These are phyloP conservation scores for Disparrhopalites patrizii DNA, from an alignment of 2,888 invertebrate species.

Conservation along the genomic window DNA sequence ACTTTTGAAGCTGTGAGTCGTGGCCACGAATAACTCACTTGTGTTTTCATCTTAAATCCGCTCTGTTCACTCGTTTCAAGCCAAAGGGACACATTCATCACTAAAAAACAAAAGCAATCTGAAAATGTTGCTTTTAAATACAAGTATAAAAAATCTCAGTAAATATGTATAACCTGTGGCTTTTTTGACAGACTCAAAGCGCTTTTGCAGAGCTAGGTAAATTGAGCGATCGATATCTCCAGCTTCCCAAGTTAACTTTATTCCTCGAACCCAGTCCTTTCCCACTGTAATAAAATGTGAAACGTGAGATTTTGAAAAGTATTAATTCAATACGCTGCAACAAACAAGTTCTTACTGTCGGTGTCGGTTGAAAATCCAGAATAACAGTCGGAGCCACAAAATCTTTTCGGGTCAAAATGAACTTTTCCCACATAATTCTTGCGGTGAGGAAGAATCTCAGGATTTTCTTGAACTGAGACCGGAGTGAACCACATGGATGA, in stretches of 20 bases:
- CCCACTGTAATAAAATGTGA: conserved; percentile 40
- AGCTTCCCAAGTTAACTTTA: conserved; percentile 40
- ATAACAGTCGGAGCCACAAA: conserved; percentile 72
- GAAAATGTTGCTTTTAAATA: background rate
- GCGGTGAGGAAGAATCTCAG: conserved; percentile 48
- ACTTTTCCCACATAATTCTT: conserved; percentile 58
- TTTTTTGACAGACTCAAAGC: conserved; percentile 45
- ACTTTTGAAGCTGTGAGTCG: conserved; percentile 38
- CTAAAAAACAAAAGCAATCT: conserved; percentile 37
- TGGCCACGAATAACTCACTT: conserved; percentile 47
- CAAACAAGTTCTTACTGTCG: conserved; percentile 57
- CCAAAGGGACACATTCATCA: conserved; percentile 48
- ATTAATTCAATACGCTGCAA: background rate
- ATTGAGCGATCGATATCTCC: conserved; percentile 44
- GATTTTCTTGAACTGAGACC: conserved; percentile 37
- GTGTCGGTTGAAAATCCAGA: conserved; percentile 66
- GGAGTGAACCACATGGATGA: conserved; percentile 51
- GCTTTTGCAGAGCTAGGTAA: conserved; percentile 38
- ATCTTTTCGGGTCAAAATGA: conserved; percentile 66
- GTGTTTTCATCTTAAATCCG: conserved; percentile 46
- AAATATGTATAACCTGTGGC: conserved; percentile 35
- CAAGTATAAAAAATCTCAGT: background rate
- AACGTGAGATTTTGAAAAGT: background rate
- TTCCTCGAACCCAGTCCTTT: conserved; percentile 39
- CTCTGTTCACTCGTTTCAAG: conserved; percentile 43